Evolutionary conservation across 2,888 invertebrate species (phyloP).

Genomic region (Agrenia bidenticulata): DNA sequence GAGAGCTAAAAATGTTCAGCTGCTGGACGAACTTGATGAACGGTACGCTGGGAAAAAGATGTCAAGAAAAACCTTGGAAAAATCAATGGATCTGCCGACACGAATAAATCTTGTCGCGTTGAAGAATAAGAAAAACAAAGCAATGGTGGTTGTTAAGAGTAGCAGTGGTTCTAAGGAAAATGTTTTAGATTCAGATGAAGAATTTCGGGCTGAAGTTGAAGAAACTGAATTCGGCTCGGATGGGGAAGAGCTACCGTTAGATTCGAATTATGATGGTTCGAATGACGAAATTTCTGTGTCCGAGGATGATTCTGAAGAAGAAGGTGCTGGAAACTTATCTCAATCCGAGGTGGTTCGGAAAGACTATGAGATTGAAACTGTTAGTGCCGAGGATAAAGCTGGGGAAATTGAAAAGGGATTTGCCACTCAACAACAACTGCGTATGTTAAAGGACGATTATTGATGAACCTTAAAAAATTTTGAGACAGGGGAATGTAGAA

Average conservation of each 20-base stretch:
- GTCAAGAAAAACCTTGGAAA: slow-evolving; percentile 61
- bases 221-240: slow-evolving; percentile 56
- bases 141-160: not conserved
- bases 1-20: slow-evolving; percentile 25
- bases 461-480: not conserved
- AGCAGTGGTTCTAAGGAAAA: slow-evolving; percentile 40
- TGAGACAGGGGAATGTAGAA: not conserved
- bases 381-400: slow-evolving; percentile 48
- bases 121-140: not conserved
- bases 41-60: slow-evolving; percentile 74
- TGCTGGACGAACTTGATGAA: slow-evolving; percentile 58
- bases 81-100: slow-evolving; percentile 45
- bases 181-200: slow-evolving; percentile 32
- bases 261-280: slow-evolving; percentile 61
- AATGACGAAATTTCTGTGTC: slow-evolving; percentile 62
- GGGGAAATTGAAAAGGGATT: slow-evolving; percentile 56
- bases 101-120: slow-evolving; percentile 45
- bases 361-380: slow-evolving; percentile 46
- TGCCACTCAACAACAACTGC: slow-evolving; percentile 56
- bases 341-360: not conserved
- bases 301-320: slow-evolving; percentile 58
- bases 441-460: slow-evolving; percentile 47
- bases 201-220: slow-evolving; percentile 17
- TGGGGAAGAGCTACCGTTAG: slow-evolving; percentile 56
- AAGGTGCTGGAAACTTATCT: slow-evolving; percentile 27